These are phyloP conservation scores for Psilopsiagon aymara DNA, from an alignment of 2,113 vertebrate species.

Conservation along the genomic window DNA sequence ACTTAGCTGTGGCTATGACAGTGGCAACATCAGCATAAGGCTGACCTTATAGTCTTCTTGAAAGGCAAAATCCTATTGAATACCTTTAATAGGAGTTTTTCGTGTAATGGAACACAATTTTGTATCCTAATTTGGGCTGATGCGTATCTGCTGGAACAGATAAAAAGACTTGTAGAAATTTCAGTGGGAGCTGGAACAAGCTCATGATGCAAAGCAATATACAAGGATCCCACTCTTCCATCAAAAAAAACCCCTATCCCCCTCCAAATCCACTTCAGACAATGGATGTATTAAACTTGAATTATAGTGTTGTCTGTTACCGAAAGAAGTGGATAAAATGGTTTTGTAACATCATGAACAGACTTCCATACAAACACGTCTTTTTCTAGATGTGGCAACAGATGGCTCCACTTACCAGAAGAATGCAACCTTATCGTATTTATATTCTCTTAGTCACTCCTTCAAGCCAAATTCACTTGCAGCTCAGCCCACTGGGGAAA, in stretches of 20 bases:
- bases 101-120: background rate
- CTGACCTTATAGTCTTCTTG: background rate
- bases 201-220: background rate
- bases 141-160: background rate
- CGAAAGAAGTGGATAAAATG: background rate
- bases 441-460: slow-evolving; percentile 30
- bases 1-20: background rate
- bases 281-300: background rate
- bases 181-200: background rate
- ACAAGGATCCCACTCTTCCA: background rate
- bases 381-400: slow-evolving; percentile 46
- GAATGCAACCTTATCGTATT: slow-evolving; percentile 5
- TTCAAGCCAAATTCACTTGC: slow-evolving; percentile 44
- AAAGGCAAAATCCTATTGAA: background rate
- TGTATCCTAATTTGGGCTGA: background rate
- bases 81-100: background rate
- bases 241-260: background rate
- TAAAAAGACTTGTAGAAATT: background rate
- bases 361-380: background rate
- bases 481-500: slow-evolving; percentile 16
- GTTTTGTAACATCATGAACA: background rate
- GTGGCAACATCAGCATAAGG: background rate
- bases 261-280: background rate
- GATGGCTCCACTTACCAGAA: slow-evolving; percentile 55
- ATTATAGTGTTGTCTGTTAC: background rate